These are phyloP conservation scores for Verasper variegatus DNA, from an alignment of 2,113 vertebrate genomes.

Conservation along the genomic window DNA sequence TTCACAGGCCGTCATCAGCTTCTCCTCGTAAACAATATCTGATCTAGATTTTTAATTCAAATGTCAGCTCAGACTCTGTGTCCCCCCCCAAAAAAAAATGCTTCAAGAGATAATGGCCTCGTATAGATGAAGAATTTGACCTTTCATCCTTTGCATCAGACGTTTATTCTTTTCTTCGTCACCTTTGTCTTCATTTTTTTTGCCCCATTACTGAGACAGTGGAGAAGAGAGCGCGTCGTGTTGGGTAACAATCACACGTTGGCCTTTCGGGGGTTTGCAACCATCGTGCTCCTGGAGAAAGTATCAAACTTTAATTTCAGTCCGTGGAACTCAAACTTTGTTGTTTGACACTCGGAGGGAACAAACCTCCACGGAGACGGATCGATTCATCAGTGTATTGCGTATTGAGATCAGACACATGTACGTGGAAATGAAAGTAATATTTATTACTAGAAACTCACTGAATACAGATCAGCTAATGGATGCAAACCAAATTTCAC, in stretches of 20 bases:
- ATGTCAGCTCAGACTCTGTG: slow-evolving; percentile 3
- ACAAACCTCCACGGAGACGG: too few species aligned
- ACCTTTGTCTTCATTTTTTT: not conserved
- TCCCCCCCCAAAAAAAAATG: too few species aligned
- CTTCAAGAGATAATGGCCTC: too few species aligned
- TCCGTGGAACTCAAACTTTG: slow-evolving; percentile 8
- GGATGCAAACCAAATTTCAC: too few species aligned
- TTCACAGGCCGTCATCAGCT: not conserved
- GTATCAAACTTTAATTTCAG: not conserved
- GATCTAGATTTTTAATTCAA: slow-evolving; percentile 30
- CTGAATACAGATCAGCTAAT: too few species aligned
- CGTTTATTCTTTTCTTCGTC: too few species aligned
- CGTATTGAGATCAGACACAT: too few species aligned
- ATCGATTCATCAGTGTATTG: too few species aligned
- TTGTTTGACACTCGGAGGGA: slow-evolving; percentile 2
- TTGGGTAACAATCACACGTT: slow-evolving; percentile 18
- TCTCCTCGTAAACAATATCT: slow-evolving; percentile 23
- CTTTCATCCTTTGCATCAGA: too few species aligned
- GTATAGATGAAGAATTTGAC: too few species aligned
- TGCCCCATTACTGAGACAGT: not conserved
- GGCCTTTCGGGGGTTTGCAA: slow-evolving; percentile 28
- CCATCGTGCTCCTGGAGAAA: too few species aligned
- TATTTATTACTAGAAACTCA: too few species aligned
- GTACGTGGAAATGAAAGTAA: not conserved
- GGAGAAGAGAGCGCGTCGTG: not conserved